phyloP scores from a whole-genome alignment of 2,888 invertebrate genomes.

The Rapana venosa region DNA sequence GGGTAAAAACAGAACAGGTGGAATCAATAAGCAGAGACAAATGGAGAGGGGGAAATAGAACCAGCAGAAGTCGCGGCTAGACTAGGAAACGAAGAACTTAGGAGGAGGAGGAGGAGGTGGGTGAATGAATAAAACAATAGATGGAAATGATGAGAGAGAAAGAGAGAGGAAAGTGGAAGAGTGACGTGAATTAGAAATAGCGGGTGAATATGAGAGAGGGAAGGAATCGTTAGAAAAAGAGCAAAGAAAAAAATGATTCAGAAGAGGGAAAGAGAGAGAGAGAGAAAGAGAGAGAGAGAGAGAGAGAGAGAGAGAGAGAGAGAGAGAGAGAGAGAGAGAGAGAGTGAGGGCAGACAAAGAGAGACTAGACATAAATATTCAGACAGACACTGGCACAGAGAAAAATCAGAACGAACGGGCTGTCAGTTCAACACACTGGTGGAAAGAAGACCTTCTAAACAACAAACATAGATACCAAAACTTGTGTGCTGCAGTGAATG shows the following conservation, averaged over 20 bases:
- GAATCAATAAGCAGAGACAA: too few species aligned
- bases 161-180: background rate
- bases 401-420: too few species aligned
- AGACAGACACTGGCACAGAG: too few species aligned
- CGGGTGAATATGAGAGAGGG: background rate
- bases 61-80: too few species aligned
- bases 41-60: too few species aligned
- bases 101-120: background rate
- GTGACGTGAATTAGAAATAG: background rate
- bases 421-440: too few species aligned
- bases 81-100: too few species aligned
- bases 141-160: background rate
- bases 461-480: too few species aligned
- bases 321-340: background rate
- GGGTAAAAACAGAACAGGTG: too few species aligned
- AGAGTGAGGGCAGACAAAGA: background rate
- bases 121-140: background rate
- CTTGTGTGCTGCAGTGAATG: too few species aligned
- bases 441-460: too few species aligned
- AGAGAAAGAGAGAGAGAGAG: background rate
- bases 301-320: too few species aligned
- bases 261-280: background rate
- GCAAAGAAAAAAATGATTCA: background rate
- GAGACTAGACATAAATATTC: background rate
- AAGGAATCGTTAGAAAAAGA: background rate